phyloP scores from a whole-genome alignment of 2,113 vertebrate species.

The Tupaia tana region DNA sequence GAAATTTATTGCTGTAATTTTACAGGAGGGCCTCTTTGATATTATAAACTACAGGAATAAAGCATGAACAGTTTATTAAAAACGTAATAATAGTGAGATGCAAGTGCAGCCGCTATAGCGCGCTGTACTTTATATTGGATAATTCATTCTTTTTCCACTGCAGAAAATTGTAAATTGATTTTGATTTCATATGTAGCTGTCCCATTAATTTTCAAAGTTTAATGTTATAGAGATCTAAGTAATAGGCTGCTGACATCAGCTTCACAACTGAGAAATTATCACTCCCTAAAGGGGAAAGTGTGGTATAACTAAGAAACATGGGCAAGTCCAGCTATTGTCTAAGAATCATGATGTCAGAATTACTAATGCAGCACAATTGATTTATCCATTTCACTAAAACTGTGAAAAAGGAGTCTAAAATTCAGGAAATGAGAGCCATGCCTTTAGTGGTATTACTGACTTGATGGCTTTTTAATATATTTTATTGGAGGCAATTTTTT shows the following conservation, averaged over 20 bases:
- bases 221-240: constrained; percentile 77
- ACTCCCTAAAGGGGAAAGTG: constrained; percentile 76
- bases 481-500: not conserved
- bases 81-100: constrained; percentile 84
- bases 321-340: constrained; percentile 77
- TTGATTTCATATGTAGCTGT: constrained; percentile 81
- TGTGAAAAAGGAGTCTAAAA: constrained; percentile 78
- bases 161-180: constrained; percentile 79
- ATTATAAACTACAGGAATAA: constrained; percentile 82
- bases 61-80: constrained; percentile 86
- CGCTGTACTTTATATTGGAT: constrained; percentile 75
- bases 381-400: constrained; percentile 78
- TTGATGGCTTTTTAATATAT: constrained; percentile 51
- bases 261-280: constrained; percentile 75
- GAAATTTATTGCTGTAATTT: constrained; percentile 86
- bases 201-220: constrained; percentile 85
- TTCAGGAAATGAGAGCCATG: constrained; percentile 65
- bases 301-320: constrained; percentile 78
- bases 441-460: constrained; percentile 61
- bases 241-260: constrained; percentile 82
- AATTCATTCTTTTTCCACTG: constrained; percentile 55
- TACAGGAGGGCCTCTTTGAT: constrained; percentile 77
- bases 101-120: constrained; percentile 79
- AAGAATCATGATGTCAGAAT: constrained; percentile 76
- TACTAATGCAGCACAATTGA: constrained; percentile 63